Percentiles rank a stretch among this genome's conserved stretches.
Conservation (phyloP, 2,797 vertebrate genomes). For the Muraenolepis orangiensis region DNA sequence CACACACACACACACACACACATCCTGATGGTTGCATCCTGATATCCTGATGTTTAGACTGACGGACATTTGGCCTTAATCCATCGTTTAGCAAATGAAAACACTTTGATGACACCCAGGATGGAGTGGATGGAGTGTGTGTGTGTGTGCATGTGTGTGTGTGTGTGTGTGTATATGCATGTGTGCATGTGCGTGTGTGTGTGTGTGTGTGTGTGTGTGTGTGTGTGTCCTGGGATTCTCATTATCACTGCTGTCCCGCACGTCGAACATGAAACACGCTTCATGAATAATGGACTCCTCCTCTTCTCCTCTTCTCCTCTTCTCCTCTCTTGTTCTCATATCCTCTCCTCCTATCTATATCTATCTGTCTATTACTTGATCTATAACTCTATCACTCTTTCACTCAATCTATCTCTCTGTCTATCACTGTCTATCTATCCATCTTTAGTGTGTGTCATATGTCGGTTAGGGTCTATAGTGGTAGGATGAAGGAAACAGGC, state of each 20-base stretch:
- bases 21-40: too few relatives aligned
- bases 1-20: too few relatives aligned
- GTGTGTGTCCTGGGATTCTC: constrained; percentile 63
- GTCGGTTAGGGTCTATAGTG: too few relatives aligned
- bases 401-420: too few relatives aligned
- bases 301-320: constrained; percentile 62
- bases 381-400: too few relatives aligned
- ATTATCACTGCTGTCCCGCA: constrained; percentile 81
- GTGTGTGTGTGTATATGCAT: too few relatives aligned
- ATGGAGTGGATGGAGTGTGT: background rate
- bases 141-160: too few relatives aligned
- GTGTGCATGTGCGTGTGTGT: background rate
- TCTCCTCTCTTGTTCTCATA: background rate
- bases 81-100: background rate
- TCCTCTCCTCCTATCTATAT: constrained; percentile 31
- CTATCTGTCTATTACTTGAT: too few relatives aligned
- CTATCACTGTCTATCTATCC: too few relatives aligned
- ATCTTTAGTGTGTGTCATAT: too few relatives aligned
- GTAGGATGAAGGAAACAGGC: too few relatives aligned
- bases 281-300: constrained; percentile 80
- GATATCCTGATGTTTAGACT: background rate
- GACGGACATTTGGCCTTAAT: background rate
- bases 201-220: background rate
- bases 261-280: constrained; percentile 79
- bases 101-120: background rate